Base-by-base conservation (phyloP, 2,797 vertebrate species). In the Poeciliopsis presidionis region DNA sequence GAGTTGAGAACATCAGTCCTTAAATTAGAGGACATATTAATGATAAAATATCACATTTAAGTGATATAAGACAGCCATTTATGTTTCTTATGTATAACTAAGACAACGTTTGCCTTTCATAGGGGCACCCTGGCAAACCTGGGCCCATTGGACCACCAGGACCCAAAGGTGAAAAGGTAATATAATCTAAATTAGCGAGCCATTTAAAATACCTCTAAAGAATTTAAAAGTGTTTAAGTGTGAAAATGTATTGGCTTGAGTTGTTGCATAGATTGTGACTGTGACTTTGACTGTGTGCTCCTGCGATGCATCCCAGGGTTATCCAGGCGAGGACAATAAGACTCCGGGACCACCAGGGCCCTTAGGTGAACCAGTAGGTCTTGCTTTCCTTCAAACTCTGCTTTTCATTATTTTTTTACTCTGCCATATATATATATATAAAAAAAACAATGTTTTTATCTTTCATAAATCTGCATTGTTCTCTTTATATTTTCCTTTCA, bases 341-440 rank as follows among this genome's bases (percentile, higher is more conserved):
- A 93, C 94, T 78, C 93, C 95, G 69, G 98, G 98, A 97, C 95
- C 91, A 67, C 96, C 96, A 90, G 98, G 98, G 95, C 96, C 97
- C 96, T 97, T 96, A 98, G 98, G 98, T 99, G 98, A 99, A 98
- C 97, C 98, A 99, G 98, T 99, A 99, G 97, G 98, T 99, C 95
- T 97, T 97, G 97, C 95, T 96, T 97, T 96, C 95, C 90, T 95
- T 95, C 90, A 90, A 94, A 93, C 88, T 94, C 85, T 88, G 57
- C 57, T 61, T 61, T 30, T 30, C 30, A 61, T 61, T 4, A 2
- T 33, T 16, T 28, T 12, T 57, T 57, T n/a, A 28, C n/a, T 57
- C 25, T 57, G 28, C 14, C 57, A 33, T 61, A 61, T 61, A 59
- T n/a, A n/a, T n/a, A n/a, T n/a, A n/a, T n/a, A 13, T 33, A 28